Evolutionary conservation across 2,113 vertebrate genomes (phyloP), one percentile per base, ranked within the genome.

Genomic region (Tringa solitaria): DNA sequence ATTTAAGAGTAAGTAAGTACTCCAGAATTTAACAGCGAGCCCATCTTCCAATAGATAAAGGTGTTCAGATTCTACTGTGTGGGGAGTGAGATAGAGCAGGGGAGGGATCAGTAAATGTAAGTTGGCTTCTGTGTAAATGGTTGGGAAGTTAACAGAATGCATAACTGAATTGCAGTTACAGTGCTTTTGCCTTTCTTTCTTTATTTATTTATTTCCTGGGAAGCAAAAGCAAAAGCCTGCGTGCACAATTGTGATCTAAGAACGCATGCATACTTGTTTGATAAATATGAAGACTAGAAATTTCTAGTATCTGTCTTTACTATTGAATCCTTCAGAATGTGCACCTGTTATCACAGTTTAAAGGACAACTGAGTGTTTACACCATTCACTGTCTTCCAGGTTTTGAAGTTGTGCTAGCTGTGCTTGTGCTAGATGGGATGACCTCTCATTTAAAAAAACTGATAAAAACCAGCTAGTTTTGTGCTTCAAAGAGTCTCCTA

Each of bases 181-280:
- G 37, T 72, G 16, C 1, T 37, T 63, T 67, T 32, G 4, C 30
- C 53, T 10, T 10, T n/a, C 28, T 39, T 8, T 56, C 11, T 26
- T 63, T 39, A 5, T 13, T 16, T 19, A 11, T 27, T 13, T 39
- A 5, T 27, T 17, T 3, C 12, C 4, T 8, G 2, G 5, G 10
- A 74, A 51, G 14, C 35, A 77, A 26, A 74, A 51, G 14, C 35
- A 77, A 26, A 92, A 80, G 7, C 19, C 39, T 87, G 50, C 2
- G 2, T 61, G 10, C 59, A 46, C 32, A 41, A 0, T 59, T 89
- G 9, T 9, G 26, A 33, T 14, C 23, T 30, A 22, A 64, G 56
- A 81, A 50, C 2, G 61, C 8, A 1, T 14, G 12, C 27, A 16
- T 68, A 5, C 12, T 53, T 61, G 63, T 84, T 59, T 56, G 33